These are phyloP conservation scores for Trichomalopsis sarcophagae DNA, from an alignment of 1,140 invertebrate species.

Conservation along the genomic window DNA sequence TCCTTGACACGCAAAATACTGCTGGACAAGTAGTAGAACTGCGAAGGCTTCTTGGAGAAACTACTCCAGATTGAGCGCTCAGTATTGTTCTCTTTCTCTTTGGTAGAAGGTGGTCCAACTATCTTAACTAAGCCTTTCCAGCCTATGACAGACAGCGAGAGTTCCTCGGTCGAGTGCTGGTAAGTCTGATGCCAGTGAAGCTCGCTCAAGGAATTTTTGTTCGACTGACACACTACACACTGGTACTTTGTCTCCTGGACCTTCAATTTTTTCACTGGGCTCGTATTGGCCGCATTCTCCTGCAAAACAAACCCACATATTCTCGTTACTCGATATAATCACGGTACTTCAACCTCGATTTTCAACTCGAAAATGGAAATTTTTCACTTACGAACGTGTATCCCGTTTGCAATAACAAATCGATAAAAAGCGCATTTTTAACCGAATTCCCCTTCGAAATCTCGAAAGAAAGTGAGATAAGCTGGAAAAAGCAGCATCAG, in stretches of 20 bases:
- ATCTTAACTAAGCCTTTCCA: conserved; percentile 59
- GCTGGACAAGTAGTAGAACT: conserved; percentile 50
- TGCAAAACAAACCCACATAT: not conserved
- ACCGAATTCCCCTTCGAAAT: not conserved
- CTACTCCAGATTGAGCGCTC: conserved; percentile 46
- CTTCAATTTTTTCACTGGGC: conserved; percentile 40
- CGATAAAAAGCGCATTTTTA: not conserved
- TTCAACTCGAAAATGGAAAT: not conserved
- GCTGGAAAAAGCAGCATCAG: not conserved
- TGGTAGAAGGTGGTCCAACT: conserved; percentile 5
- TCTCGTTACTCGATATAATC: not conserved
- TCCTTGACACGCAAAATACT: conserved; percentile 44
- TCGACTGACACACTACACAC: conserved; percentile 62
- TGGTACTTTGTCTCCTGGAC: conserved; percentile 52
- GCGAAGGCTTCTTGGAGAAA: conserved; percentile 47
- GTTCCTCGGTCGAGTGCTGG: conserved; percentile 59
- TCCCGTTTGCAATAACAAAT: not conserved
- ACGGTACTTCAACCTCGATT: not conserved
- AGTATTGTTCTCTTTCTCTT: conserved; percentile 43
- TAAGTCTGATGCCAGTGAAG: conserved; percentile 63
- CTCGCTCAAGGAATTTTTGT: conserved; percentile 55
- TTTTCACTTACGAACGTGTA: not conserved
- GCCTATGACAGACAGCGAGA: conserved; percentile 62
- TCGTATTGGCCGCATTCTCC: conserved; percentile 21
- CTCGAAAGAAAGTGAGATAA: not conserved